Evolutionary conservation across 2,797 vertebrate species (phyloP).

Genomic region (Ptychadena robeensis): DNA sequence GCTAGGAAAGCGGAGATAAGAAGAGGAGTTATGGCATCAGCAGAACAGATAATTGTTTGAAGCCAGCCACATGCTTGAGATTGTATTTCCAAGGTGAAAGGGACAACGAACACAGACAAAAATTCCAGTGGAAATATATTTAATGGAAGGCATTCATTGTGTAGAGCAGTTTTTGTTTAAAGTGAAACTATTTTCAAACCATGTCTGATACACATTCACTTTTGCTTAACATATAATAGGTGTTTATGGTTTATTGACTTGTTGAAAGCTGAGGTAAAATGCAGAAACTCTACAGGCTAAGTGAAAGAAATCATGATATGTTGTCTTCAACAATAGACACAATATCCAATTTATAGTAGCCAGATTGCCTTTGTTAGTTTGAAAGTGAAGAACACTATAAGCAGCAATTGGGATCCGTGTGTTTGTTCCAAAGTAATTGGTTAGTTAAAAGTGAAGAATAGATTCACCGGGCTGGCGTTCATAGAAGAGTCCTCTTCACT

Average conservation of each 20-base stretch:
- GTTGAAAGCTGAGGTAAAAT: too few species aligned
- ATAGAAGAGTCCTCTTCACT: too few species aligned
- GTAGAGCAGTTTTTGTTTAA: neutral
- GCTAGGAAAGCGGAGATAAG: constrained; percentile 9
- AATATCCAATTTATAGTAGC: too few species aligned
- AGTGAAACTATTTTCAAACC: neutral
- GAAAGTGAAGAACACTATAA: too few species aligned
- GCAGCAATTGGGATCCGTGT: too few species aligned
- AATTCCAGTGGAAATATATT: neutral
- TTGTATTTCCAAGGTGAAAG: constrained; percentile 9
- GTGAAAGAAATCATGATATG: neutral
- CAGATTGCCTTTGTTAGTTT: too few species aligned
- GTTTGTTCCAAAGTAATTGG: too few species aligned
- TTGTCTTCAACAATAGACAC: too few species aligned
- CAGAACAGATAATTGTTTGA: constrained; percentile 5
- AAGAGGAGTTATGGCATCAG: constrained; percentile 20
- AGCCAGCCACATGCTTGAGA: neutral
- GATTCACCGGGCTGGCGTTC: too few species aligned
- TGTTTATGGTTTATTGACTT: too few species aligned
- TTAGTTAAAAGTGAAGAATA: too few species aligned
- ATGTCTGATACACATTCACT: neutral
- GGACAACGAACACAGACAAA: neutral
- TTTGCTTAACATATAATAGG: neutral
- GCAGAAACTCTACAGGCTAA: neutral
- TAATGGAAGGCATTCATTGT: neutral